Evolutionary conservation across 2,113 vertebrate genomes (phyloP).

Genomic region (Spheniscus mendiculus): DNA sequence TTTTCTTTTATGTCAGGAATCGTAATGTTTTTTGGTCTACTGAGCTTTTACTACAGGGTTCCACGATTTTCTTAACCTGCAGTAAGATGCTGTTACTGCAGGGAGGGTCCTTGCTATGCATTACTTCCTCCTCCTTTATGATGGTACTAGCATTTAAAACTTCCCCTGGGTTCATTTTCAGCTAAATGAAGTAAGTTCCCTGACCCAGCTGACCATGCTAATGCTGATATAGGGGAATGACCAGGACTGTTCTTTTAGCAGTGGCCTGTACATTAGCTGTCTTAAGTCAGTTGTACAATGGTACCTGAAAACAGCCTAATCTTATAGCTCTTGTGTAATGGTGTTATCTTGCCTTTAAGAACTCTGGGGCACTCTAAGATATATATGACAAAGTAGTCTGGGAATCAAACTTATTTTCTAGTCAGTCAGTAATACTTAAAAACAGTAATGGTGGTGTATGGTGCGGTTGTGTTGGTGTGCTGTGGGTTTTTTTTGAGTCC

Average conservation of each 20-base stretch:
- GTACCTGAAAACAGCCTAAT: not conserved
- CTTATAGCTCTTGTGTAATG: not conserved
- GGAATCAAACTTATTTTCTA: not conserved
- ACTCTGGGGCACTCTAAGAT: not conserved
- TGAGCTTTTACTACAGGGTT: not conserved
- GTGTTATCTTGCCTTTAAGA: not conserved
- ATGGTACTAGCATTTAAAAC: not conserved
- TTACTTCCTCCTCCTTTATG: not conserved
- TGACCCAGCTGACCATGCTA: not conserved
- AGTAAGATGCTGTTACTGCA: not conserved
- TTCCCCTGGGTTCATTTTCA: not conserved
- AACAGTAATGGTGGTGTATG: not conserved
- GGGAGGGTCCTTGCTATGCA: not conserved
- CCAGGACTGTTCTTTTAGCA: not conserved
- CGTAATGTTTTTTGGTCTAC: not conserved
- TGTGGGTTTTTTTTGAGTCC: not conserved
- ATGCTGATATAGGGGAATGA: not conserved
- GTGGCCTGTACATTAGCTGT: not conserved
- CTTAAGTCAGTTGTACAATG: not conserved
- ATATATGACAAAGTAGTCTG: not conserved
- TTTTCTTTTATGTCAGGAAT: not conserved
- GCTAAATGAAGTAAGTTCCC: not conserved
- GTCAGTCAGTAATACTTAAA: not conserved
- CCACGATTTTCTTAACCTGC: not conserved
- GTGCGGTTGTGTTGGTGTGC: not conserved